Evolutionary conservation across 2,888 invertebrate genomes (phyloP).

Genomic region (Pecten maximus): DNA sequence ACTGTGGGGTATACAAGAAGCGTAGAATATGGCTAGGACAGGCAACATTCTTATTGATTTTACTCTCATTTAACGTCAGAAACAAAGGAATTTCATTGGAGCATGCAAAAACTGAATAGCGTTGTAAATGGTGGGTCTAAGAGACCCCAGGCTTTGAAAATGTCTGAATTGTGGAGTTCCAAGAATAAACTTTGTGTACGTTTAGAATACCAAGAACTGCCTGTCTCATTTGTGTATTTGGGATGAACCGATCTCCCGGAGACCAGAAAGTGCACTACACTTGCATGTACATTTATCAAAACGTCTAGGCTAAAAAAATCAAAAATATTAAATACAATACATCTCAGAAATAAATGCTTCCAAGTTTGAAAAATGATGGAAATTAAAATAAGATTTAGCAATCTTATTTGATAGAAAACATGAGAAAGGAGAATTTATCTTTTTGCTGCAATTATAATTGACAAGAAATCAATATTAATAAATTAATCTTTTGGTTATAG

Average conservation of each 20-base stretch:
- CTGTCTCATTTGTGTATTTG: background rate
- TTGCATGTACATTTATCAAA: background rate
- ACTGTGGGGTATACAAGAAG: background rate
- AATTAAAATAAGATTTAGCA: background rate
- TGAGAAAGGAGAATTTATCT: background rate
- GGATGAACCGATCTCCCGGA: background rate
- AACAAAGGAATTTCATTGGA: slow-evolving; percentile 30
- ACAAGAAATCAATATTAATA: background rate
- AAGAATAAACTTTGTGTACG: background rate
- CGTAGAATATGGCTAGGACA: background rate
- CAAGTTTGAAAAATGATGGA: background rate
- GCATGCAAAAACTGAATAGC: background rate
- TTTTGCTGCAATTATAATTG: background rate
- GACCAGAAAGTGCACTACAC: background rate
- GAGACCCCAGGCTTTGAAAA: slow-evolving; percentile 1
- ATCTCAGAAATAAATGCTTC: background rate
- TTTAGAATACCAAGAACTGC: background rate
- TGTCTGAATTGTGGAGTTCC: background rate
- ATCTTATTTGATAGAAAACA: background rate
- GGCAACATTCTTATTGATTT: slow-evolving; percentile 6
- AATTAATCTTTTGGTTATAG: background rate
- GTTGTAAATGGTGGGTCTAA: background rate
- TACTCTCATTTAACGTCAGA: background rate
- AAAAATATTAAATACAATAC: too few relatives aligned
- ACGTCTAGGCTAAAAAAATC: background rate